Evolutionary conservation across 2,797 vertebrate species (phyloP).

Genomic region (Echeneis naucrates): DNA sequence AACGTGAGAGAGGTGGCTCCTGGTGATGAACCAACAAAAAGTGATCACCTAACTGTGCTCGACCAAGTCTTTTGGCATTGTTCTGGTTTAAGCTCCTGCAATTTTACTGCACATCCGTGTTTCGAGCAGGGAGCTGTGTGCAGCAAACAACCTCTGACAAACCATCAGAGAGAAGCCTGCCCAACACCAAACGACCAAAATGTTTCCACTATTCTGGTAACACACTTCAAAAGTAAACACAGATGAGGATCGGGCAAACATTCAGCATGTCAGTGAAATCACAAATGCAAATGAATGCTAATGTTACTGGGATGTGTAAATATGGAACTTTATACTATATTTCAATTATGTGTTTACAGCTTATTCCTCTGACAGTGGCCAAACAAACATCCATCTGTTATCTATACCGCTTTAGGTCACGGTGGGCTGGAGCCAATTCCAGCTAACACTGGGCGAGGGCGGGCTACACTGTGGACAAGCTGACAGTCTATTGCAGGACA

Average conservation of each 20-base stretch:
- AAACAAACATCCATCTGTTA: no score
- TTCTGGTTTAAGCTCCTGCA: slow-evolving; percentile 5
- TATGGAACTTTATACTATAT: neutral
- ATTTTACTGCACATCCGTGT: slow-evolving; percentile 9
- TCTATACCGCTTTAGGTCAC: no score
- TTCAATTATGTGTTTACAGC: neutral
- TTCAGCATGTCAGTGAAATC: neutral
- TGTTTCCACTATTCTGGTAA: neutral
- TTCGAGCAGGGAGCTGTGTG: slow-evolving; percentile 10
- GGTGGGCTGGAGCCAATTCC: no score
- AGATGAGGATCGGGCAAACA: neutral
- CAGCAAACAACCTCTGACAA: slow-evolving; percentile 10
- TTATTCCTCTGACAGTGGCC: neutral
- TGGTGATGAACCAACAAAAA: slow-evolving; percentile 10
- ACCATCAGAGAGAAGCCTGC: neutral
- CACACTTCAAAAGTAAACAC: no score
- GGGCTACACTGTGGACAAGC: no score
- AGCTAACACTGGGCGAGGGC: no score
- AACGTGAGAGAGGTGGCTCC: neutral
- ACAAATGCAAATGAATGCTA: neutral
- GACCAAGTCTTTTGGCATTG: neutral
- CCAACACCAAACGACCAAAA: neutral
- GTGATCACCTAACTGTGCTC: slow-evolving; percentile 3
- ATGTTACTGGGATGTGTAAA: neutral
- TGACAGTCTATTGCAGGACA: no score